Conservation (phyloP, 53 echinoderm and acorn worm species). For the Patiria pectinifera region DNA sequence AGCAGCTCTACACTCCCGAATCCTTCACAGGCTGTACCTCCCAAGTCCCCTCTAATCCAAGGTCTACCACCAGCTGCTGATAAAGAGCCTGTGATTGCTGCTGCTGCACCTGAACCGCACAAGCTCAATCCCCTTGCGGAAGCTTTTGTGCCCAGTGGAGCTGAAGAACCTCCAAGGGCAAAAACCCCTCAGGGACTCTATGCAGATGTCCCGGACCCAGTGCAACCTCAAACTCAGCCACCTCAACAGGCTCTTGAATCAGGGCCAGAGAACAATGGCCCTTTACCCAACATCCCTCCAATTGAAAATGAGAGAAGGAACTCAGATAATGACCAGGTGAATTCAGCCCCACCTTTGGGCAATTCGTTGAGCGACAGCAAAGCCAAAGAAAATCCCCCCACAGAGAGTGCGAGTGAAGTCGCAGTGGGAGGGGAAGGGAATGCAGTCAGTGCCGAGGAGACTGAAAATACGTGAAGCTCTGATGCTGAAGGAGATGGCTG, state of each 20-base stretch:
- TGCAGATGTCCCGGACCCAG: constrained; percentile 37
- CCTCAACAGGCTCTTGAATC: not conserved
- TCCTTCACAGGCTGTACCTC: constrained; percentile 19
- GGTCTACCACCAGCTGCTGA: constrained; percentile 23
- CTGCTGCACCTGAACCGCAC: constrained; percentile 32
- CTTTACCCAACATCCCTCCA: not conserved
- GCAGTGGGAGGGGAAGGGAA: not conserved
- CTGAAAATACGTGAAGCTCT: not conserved
- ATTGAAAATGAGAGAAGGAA: constrained; percentile 8
- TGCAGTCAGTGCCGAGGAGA: not conserved
- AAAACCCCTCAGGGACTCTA: constrained; percentile 1
- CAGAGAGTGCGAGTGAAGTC: constrained; percentile 2
- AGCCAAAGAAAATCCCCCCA: not conserved
- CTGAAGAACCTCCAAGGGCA: not conserved
- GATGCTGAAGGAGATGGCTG: not conserved
- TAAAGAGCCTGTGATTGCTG: constrained; percentile 23
- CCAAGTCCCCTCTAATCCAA: constrained; percentile 13
- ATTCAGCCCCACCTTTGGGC: not conserved
- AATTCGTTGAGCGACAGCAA: constrained; percentile 5
- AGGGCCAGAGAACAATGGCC: constrained; percentile 19
- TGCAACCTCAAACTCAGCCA: not conserved
- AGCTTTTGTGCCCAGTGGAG: constrained; percentile 41
- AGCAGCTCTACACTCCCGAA: not conserved
- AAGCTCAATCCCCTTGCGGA: constrained; percentile 48
- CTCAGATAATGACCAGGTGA: not conserved